A percentile compares a stretch with the other conserved stretches of the same genome.
phyloP scores from a whole-genome alignment of 92 coral and sea anemone genomes.

The Palythoa grandis region DNA sequence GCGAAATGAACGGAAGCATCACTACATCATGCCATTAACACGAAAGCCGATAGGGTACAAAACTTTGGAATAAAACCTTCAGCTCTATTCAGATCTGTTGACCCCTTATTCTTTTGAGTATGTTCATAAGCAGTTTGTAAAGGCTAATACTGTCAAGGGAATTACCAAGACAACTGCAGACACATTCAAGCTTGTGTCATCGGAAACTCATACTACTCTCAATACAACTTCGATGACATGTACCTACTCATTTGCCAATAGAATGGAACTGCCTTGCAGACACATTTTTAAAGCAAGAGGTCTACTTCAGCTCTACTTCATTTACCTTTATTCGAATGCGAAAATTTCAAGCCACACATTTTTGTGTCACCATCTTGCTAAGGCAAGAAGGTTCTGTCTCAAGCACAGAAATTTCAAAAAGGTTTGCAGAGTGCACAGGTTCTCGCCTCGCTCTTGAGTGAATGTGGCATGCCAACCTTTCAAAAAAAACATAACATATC shows the following conservation, averaged over 20 bases:
- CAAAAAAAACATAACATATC: conserved; percentile 39
- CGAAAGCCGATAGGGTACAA: conserved; percentile 41
- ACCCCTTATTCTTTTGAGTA: conserved; percentile 64
- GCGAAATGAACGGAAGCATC: conserved; percentile 58
- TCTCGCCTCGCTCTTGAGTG: conserved; percentile 61
- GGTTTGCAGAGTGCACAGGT: conserved; percentile 57
- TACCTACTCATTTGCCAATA: conserved; percentile 18
- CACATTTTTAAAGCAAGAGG: conserved; percentile 46
- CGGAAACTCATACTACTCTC: conserved; percentile 16
- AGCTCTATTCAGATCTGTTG: conserved; percentile 42
- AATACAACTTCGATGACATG: conserved; percentile 4
- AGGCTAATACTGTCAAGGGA: background rate
- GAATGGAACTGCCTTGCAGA: conserved; percentile 44
- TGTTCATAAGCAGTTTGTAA: conserved; percentile 45
- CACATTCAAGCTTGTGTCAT: conserved; percentile 3
- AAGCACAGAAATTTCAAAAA: conserved; percentile 59
- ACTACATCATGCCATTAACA: conserved; percentile 58
- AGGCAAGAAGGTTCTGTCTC: conserved; percentile 36
- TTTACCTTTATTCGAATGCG: conserved; percentile 27
- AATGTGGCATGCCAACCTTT: conserved; percentile 66
- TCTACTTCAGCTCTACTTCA: conserved; percentile 14
- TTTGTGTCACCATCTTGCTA: background rate
- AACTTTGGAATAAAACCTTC: conserved; percentile 24
- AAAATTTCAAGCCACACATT: background rate
- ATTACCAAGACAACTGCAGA: background rate